A percentile compares a stretch with the other conserved stretches of the same genome.
These are phyloP conservation scores for Hafferia zeledoni DNA, from an alignment of 2,797 vertebrate genomes.

Conservation along the genomic window DNA sequence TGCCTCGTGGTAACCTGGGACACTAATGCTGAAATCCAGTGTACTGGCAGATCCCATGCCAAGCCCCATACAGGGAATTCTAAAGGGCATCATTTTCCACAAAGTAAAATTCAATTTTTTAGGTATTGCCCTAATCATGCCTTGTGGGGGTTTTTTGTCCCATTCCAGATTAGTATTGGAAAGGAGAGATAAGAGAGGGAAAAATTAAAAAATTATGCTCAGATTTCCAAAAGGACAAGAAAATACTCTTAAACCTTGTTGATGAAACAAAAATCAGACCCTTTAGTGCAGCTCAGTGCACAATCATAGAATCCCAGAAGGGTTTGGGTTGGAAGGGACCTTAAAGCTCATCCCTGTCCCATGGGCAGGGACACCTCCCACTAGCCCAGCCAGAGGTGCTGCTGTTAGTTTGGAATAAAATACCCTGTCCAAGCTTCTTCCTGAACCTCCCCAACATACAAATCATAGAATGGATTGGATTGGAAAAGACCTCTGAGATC, in stretches of 20 bases:
- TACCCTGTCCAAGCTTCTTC: neutral
- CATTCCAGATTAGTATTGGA: neutral
- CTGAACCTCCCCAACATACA: neutral
- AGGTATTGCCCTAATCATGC: rapidly evolving
- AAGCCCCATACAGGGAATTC: neutral
- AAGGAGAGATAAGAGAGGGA: neutral
- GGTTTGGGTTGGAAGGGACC: neutral
- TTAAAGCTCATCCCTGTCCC: neutral
- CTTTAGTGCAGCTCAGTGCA: neutral
- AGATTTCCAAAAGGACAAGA: neutral
- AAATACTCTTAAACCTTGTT: neutral
- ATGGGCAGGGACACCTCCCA: neutral
- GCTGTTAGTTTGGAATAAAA: neutral
- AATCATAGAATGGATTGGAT: no score
- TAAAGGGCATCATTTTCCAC: neutral
- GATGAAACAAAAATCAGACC: neutral
- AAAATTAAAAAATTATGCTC: neutral
- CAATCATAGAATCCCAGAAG: neutral
- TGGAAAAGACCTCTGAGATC: no score
- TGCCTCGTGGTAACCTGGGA: neutral
- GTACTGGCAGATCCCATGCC: neutral
- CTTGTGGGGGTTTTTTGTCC: neutral
- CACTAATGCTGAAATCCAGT: neutral
- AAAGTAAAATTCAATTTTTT: neutral
- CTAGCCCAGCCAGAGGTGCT: neutral